Conservation (phyloP, 2,113 vertebrate genomes). For the Pomatostomus ruficeps region DNA sequence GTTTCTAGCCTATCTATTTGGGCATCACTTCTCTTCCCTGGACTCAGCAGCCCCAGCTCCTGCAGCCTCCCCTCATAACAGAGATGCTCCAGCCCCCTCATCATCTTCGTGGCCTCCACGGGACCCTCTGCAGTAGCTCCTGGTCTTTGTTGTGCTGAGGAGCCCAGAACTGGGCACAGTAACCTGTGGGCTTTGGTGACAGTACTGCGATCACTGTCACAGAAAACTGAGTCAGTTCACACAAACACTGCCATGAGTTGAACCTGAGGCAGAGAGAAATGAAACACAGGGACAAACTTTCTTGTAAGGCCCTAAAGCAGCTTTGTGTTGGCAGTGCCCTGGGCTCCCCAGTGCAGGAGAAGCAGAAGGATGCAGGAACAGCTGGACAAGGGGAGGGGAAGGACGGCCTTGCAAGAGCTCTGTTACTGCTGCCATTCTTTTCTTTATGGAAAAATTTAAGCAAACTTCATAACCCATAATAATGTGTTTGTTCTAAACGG, state of each 20-base stretch:
- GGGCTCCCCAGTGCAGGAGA: rapidly evolving
- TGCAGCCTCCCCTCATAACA: no score
- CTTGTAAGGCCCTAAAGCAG: rapidly evolving
- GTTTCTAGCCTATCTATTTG: no score
- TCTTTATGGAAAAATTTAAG: no score
- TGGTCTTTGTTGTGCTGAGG: no score
- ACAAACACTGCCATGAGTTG: rapidly evolving
- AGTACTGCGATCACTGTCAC: rapidly evolving
- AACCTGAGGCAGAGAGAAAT: rapidly evolving
- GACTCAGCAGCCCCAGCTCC: background rate
- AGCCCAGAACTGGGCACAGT: background rate
- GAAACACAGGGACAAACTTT: rapidly evolving
- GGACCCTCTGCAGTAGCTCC: background rate
- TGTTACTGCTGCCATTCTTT: background rate
- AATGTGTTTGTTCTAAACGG: background rate
- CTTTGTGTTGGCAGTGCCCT: background rate
- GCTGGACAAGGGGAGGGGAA: background rate
- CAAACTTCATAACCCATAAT: rapidly evolving
- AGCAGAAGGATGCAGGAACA: no score
- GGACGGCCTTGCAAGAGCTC: rapidly evolving
- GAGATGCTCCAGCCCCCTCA: background rate
- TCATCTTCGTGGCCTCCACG: no score
- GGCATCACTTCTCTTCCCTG: background rate
- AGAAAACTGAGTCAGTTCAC: rapidly evolving
- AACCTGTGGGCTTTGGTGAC: background rate